These are phyloP conservation scores for Sphecodes monilicornis DNA, from an alignment of 2,888 invertebrate species.

Conservation along the genomic window DNA sequence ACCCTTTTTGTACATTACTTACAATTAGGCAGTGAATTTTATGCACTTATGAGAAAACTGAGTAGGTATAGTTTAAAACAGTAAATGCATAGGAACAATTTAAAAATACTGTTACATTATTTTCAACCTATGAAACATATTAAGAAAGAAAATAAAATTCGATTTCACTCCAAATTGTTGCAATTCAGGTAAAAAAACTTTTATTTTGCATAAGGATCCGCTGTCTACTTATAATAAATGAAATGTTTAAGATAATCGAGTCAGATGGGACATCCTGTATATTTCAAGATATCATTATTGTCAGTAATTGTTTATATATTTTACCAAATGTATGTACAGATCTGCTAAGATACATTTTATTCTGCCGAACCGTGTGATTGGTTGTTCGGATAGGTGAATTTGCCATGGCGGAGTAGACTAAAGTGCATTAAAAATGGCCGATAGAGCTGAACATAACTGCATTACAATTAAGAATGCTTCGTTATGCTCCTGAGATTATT, in stretches of 20 bases:
- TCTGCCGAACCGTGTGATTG: not conserved
- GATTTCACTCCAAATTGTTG: too few relatives aligned
- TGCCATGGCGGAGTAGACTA: slow-evolving; percentile 61
- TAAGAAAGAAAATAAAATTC: too few relatives aligned
- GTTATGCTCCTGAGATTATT: slow-evolving; percentile 72
- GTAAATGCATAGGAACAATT: too few relatives aligned
- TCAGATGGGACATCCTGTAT: not conserved
- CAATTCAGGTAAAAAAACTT: too few relatives aligned
- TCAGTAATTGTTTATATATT: not conserved
- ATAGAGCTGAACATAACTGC: slow-evolving; percentile 72
- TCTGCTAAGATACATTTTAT: not conserved
- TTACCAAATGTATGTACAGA: not conserved
- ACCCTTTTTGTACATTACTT: too few relatives aligned
- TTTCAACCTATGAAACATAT: too few relatives aligned
- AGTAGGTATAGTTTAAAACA: too few relatives aligned
- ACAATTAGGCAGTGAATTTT: too few relatives aligned
- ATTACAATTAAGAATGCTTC: slow-evolving; percentile 79
- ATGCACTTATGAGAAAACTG: too few relatives aligned
- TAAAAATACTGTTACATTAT: too few relatives aligned
- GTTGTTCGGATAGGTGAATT: slow-evolving; percentile 60
- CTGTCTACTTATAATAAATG: too few relatives aligned
- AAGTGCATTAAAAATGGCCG: slow-evolving; percentile 77
- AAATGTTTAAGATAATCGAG: not conserved
- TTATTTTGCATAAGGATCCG: too few relatives aligned
- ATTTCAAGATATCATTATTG: not conserved